Evolutionary conservation across 2,113 vertebrate genomes (phyloP).

Genomic region (Zingel zingel): DNA sequence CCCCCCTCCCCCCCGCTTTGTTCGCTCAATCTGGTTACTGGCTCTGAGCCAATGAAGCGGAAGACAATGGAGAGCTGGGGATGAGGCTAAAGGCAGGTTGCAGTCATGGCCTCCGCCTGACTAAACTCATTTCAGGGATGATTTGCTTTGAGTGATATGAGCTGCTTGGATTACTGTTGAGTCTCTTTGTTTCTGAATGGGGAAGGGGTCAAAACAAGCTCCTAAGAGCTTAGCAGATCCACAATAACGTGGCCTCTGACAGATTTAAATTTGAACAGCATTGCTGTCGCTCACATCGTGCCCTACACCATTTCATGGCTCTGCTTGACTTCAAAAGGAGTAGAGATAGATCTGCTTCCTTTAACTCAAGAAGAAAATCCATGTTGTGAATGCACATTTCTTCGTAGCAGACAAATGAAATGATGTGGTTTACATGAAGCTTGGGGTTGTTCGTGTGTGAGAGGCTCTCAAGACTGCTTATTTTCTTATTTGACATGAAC

Average conservation of each 20-base stretch:
- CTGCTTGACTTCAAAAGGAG: slow-evolving; percentile 20
- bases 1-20: slow-evolving; percentile 28
- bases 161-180: slow-evolving; percentile 74
- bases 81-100: slow-evolving; percentile 50
- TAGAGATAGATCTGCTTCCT: slow-evolving; percentile 7
- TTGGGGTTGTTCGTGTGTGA: background rate
- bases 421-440: background rate
- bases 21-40: slow-evolving; percentile 58
- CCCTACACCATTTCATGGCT: background rate
- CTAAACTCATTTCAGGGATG: slow-evolving; percentile 78
- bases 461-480: background rate
- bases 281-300: slow-evolving; percentile 27
- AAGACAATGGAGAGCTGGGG: slow-evolving; percentile 65
- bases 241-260: slow-evolving; percentile 24
- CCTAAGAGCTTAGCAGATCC: slow-evolving; percentile 43
- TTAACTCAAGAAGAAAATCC: slow-evolving; percentile 6
- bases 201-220: slow-evolving; percentile 62
- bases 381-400: background rate
- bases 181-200: slow-evolving; percentile 73
- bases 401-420: background rate
- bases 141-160: slow-evolving; percentile 79
- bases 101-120: slow-evolving; percentile 47
- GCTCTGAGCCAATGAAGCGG: slow-evolving; percentile 58
- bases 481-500: slow-evolving; percentile 21
- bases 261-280: slow-evolving; percentile 44